Evolutionary conservation across 2,888 invertebrate genomes (phyloP).

Genomic region (Cantharis flavilabris): DNA sequence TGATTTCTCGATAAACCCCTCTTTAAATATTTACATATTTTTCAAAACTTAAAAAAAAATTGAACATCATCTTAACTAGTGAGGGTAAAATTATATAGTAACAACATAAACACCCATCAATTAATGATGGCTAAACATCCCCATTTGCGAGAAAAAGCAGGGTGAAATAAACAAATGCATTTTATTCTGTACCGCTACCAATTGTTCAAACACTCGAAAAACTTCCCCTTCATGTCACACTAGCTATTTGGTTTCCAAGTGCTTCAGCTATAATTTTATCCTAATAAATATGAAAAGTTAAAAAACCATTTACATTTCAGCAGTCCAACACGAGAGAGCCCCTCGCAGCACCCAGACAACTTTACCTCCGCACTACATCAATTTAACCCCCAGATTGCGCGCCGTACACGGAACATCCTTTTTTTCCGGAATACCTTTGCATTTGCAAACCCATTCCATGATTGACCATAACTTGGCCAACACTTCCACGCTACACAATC

Average conservation of each 20-base stretch:
- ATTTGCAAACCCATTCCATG: conserved; percentile 42
- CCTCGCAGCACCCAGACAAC: conserved; percentile 63
- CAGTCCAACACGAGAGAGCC: conserved; percentile 89
- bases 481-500: conserved; percentile 33
- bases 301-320: conserved; percentile 58
- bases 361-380: conserved; percentile 51
- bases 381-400: conserved; percentile 45
- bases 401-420: conserved; percentile 44
- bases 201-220: conserved; percentile 16
- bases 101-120: conserved; percentile 20
- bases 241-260: neutral
- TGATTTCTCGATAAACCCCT: conserved; percentile 19
- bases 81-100: conserved; percentile 4
- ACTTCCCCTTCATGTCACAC: neutral
- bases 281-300: neutral
- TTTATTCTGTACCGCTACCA: conserved; percentile 1
- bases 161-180: conserved; percentile 25
- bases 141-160: conserved; percentile 23
- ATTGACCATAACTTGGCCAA: conserved; percentile 34
- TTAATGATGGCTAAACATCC: conserved; percentile 3
- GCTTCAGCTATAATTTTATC: neutral
- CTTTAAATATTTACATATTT: neutral
- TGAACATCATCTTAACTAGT: neutral
- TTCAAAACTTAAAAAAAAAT: neutral
- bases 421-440: conserved; percentile 47